A percentile compares a stretch with the other conserved stretches of the same genome.
phyloP scores from a whole-genome alignment of 2,113 vertebrate species.

The Sakesphorus luctuosus region DNA sequence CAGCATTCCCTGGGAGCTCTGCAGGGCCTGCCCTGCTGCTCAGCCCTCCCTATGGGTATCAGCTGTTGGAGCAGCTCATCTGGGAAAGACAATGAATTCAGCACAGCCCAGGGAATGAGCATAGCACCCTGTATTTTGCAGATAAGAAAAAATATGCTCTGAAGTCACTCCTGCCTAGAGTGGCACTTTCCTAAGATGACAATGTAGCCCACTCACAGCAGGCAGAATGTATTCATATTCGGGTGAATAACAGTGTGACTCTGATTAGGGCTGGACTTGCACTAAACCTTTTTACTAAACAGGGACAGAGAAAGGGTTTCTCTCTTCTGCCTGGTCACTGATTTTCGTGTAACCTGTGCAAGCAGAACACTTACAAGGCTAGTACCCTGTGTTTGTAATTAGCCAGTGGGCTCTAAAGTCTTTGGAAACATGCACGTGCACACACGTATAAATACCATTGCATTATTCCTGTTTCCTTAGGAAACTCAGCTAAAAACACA shows the following conservation, averaged over 20 bases:
- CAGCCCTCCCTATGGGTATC: not conserved
- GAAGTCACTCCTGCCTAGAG: not conserved
- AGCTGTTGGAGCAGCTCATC: not conserved
- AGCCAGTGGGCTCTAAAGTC: not conserved
- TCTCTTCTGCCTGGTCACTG: not conserved
- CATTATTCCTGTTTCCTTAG: slow-evolving; percentile 17
- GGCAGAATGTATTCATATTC: not conserved
- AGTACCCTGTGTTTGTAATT: not conserved
- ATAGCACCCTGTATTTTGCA: not conserved
- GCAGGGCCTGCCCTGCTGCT: not conserved
- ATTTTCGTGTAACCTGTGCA: not conserved
- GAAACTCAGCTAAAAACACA: slow-evolving; percentile 16
- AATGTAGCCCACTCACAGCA: not conserved
- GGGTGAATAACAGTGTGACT: not conserved
- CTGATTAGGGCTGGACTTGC: not conserved
- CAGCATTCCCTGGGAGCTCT: not conserved
- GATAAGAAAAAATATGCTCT: not conserved
- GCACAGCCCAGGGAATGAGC: not conserved
- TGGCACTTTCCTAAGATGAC: not conserved
- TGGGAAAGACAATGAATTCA: not conserved
- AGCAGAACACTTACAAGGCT: not conserved
- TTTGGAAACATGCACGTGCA: not conserved
- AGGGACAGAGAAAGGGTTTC: not conserved
- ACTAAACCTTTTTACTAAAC: not conserved
- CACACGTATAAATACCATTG: not conserved